Conservation (phyloP, 92 coral and sea anemone genomes). For the Heteractis magnifica region DNA sequence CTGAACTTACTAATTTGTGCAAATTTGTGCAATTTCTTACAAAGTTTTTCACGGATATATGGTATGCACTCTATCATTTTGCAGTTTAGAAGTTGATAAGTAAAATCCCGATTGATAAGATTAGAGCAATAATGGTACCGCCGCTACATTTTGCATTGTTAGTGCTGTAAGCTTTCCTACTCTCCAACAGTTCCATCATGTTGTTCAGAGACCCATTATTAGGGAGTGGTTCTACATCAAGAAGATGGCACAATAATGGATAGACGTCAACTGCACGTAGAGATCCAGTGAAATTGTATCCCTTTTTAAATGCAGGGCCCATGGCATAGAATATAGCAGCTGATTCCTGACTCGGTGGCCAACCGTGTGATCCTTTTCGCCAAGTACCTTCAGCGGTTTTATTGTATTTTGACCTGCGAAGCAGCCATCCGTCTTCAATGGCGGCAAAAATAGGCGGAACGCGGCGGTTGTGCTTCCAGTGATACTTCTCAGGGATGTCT, state of each 20-base stretch:
- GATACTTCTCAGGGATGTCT: constrained; percentile 73
- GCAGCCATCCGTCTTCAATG: constrained; percentile 68
- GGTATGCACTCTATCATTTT: no score
- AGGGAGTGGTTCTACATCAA: constrained; percentile 61
- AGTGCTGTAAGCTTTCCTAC: no score
- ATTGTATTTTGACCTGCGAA: background rate
- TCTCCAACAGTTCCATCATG: constrained; percentile 17
- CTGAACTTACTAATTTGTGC: no score
- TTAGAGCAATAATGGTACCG: no score
- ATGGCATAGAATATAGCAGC: constrained; percentile 79
- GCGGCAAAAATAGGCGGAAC: constrained; percentile 77
- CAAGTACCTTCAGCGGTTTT: constrained; percentile 49
- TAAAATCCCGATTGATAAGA: no score
- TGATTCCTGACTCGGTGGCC: constrained; percentile 52
- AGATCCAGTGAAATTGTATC: constrained; percentile 33
- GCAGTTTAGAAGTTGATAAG: no score
- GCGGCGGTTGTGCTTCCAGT: constrained; percentile 81
- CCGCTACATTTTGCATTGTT: no score
- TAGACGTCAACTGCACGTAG: constrained; percentile 74
- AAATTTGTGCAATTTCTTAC: no score
- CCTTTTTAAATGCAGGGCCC: constrained; percentile 84
- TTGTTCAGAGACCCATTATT: constrained; percentile 75
- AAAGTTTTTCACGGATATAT: no score
- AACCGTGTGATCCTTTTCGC: constrained; percentile 61
- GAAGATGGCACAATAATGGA: constrained; percentile 77